Conservation (phyloP, 1,140 invertebrate species). For the Drosophila jambulina region DNA sequence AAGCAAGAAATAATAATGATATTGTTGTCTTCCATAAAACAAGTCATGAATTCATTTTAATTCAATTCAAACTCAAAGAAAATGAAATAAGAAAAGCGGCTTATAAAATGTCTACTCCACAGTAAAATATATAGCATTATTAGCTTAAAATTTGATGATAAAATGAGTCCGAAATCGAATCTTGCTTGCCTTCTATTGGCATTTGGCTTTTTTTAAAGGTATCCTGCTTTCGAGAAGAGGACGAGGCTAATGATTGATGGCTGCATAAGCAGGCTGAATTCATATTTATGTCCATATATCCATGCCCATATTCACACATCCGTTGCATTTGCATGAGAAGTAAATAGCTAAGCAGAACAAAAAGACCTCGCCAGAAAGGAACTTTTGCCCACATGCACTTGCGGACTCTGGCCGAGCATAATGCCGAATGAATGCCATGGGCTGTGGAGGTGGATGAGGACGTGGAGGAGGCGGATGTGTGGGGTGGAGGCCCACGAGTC, state of each 20-base stretch:
- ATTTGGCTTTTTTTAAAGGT: conserved; percentile 25
- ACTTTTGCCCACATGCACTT: conserved; percentile 71
- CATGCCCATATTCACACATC: conserved; percentile 11
- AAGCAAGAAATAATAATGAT: not conserved
- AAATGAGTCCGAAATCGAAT: conserved; percentile 1
- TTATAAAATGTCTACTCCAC: not conserved
- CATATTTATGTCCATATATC: conserved; percentile 44
- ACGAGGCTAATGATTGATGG: conserved; percentile 65
- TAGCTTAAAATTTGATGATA: too few species aligned
- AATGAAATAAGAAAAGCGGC: not conserved
- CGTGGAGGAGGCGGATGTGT: not conserved
- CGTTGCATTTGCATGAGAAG: conserved; percentile 36
- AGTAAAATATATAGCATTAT: too few species aligned
- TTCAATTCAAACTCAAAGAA: not conserved
- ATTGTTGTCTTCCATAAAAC: not conserved
- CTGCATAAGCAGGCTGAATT: conserved; percentile 62
- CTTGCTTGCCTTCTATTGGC: conserved; percentile 2
- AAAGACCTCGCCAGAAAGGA: conserved; percentile 69
- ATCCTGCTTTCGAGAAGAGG: conserved; percentile 20
- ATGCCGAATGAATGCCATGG: conserved; percentile 61
- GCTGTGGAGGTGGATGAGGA: conserved; percentile 3
- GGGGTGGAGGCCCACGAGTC: not conserved
- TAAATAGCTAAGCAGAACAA: conserved; percentile 47
- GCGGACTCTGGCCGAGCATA: conserved; percentile 66
- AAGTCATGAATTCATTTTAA: not conserved